Evolutionary conservation across 2,888 invertebrate species (phyloP).

Genomic region (Mesochorus sp.): DNA sequence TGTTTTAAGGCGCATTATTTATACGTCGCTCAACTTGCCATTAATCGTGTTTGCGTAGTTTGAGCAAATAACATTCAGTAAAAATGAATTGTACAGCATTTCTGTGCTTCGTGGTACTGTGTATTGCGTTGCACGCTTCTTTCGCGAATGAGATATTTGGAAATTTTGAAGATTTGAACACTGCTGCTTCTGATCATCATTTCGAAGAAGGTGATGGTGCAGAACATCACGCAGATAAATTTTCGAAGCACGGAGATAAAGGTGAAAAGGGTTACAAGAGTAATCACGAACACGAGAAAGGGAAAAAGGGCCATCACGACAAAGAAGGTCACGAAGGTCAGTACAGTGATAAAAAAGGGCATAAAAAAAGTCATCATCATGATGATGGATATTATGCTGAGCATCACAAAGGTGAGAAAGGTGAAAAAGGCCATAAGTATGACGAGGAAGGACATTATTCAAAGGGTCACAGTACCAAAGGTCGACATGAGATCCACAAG

Average conservation of each 20-base stretch:
- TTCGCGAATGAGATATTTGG: slow-evolving; percentile 81
- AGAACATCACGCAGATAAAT: slow-evolving; percentile 87
- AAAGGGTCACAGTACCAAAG: slow-evolving; percentile 91
- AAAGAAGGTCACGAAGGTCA: slow-evolving; percentile 85
- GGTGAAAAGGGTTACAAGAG: slow-evolving; percentile 87
- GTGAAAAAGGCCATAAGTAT: slow-evolving; percentile 91
- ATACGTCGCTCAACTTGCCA: background rate
- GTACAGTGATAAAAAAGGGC: slow-evolving; percentile 86
- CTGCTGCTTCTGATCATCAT: slow-evolving; percentile 54
- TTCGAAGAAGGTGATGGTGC: slow-evolving; percentile 86
- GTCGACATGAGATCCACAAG: slow-evolving; percentile 89
- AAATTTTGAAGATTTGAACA: slow-evolving; percentile 69
- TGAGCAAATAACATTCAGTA: background rate
- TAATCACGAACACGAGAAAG: slow-evolving; percentile 89
- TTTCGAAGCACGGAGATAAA: slow-evolving; percentile 86
- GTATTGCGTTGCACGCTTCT: slow-evolving; percentile 12
- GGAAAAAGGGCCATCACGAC: slow-evolving; percentile 86
- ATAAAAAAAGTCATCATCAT: slow-evolving; percentile 86
- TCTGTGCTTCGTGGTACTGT: slow-evolving; percentile 31
- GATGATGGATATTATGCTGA: slow-evolving; percentile 85
- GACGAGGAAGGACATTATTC: slow-evolving; percentile 92
- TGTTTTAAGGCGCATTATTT: slow-evolving; percentile 24
- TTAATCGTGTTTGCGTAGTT: background rate
- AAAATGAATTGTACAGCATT: slow-evolving; percentile 26
- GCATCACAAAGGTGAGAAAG: slow-evolving; percentile 88